Evolutionary conservation across 1,140 invertebrate species (phyloP), one percentile per base, ranked within the genome.

Genomic region (Camponotus vicinus): DNA sequence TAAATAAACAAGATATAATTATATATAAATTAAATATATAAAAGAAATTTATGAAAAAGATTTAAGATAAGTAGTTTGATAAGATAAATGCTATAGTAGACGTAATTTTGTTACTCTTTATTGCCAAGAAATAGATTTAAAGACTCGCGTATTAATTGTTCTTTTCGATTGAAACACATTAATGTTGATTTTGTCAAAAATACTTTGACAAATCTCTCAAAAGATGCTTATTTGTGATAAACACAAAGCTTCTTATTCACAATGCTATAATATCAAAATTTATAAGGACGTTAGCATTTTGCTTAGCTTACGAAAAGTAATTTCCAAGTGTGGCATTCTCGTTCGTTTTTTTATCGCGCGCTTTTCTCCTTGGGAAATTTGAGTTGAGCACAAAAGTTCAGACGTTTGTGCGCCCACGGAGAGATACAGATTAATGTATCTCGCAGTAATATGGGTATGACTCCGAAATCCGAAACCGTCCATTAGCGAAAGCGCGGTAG

Each of bases 391-490:
- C 69, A 75, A 61, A 57, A 83, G 79, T 83, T 73, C 27, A 83
- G 69, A 63, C 79, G 79, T 73, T 59, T 45, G 13, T 11, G 79
- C n/a, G 52, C 32, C 40, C 55, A 61, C 69, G 8, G 21, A 27
- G 55, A 45, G 69, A 83, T 83, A 83, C 79, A 61, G 79, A 83
- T 83, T 83, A 83, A 83, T 83, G 79, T 61, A 42, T 57, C 69
- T 75, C 55, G 32, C 69, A 70, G 79, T 83, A 83, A 75, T 83
- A 83, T 70, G 79, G 79, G 75, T 83, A 75, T 61, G 79, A 83
- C 79, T 83, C 42, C 42, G 42, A 83, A 83, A 83, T 83, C 69
- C 79, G 79, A 83, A 83, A 83, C 79, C 79, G 69, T 75, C 79
- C 79, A 83, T 83, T 75, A 83, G 79, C 69, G 55, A 83, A 69